phyloP scores from a whole-genome alignment of 1,140 invertebrate species.

The Caenorhabditis latens region DNA sequence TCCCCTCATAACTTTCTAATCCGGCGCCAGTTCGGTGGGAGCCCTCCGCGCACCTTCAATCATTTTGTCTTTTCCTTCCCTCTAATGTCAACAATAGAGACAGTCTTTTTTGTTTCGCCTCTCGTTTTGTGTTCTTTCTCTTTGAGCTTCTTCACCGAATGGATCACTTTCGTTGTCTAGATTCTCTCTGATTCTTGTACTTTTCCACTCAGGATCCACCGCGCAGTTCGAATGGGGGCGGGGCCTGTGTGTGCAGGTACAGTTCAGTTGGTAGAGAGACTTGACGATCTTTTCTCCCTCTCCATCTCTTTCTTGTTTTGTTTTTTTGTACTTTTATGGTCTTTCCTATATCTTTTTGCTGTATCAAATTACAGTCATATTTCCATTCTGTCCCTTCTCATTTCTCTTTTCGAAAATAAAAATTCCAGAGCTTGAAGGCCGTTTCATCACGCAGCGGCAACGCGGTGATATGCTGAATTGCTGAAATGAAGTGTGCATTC shows the following conservation, averaged over 20 bases:
- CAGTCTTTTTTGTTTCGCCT: conserved; percentile 25
- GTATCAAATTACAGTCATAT: not conserved
- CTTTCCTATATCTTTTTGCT: not conserved
- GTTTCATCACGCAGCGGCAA: conserved; percentile 12
- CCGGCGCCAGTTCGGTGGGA: conserved; percentile 49
- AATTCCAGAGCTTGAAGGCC: conserved; percentile 16
- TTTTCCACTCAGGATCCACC: conserved; percentile 4
- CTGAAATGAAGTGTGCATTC: conserved; percentile 29
- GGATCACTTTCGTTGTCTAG: conserved; percentile 52
- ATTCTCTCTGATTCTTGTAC: conserved; percentile 49
- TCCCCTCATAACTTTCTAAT: not conserved
- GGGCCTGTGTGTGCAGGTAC: conserved; percentile 1
- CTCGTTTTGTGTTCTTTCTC: conserved; percentile 50
- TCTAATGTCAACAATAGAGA: conserved; percentile 38
- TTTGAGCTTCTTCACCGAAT: conserved; percentile 52
- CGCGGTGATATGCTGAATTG: conserved; percentile 32
- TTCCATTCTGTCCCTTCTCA: too few relatives aligned
- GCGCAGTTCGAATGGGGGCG: conserved; percentile 36
- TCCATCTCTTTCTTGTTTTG: not conserved
- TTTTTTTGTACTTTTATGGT: not conserved
- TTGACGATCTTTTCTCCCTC: not conserved
- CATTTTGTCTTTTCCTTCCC: conserved; percentile 38
- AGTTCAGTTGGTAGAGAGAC: conserved; percentile 27
- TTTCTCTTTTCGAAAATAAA: not conserved
- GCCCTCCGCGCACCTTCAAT: conserved; percentile 46